phyloP scores from a whole-genome alignment of 2,113 vertebrate species.

The Isichthys henryi region DNA sequence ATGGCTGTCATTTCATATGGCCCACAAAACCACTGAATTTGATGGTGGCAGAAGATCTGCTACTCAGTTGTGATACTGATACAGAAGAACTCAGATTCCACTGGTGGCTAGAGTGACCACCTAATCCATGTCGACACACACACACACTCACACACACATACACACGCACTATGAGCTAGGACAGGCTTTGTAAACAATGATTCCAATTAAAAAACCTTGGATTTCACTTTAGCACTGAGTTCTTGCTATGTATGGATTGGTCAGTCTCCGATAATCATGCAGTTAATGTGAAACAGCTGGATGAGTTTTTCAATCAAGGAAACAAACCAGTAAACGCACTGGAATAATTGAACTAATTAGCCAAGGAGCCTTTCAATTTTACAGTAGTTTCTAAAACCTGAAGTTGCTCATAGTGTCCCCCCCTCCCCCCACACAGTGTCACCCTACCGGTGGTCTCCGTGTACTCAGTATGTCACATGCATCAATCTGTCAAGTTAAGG shows the following conservation, averaged over 20 bases:
- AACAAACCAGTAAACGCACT: neutral
- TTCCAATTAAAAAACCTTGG: neutral
- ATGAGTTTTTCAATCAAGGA: neutral
- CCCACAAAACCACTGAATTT: slow-evolving; percentile 43
- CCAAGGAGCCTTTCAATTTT: neutral
- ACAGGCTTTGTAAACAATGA: neutral
- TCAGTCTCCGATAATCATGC: neutral
- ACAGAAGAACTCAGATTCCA: neutral
- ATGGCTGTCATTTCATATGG: slow-evolving; percentile 41
- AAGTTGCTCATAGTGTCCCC: neutral
- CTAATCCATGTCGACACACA: neutral
- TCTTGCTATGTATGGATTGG: neutral
- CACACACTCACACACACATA: no score
- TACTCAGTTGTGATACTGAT: slow-evolving; percentile 26
- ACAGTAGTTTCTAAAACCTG: neutral
- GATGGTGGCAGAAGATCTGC: slow-evolving; percentile 36
- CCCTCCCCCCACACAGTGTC: neutral
- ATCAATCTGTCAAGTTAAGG: neutral
- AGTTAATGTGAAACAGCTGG: neutral
- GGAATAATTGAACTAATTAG: neutral
- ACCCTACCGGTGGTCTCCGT: no score
- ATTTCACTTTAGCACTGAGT: neutral
- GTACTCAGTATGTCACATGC: neutral
- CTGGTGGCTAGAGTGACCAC: neutral
- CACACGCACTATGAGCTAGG: neutral